Evolutionary conservation across 2,888 invertebrate genomes (phyloP).

Genomic region (Gymnoscelis rufifasciata): DNA sequence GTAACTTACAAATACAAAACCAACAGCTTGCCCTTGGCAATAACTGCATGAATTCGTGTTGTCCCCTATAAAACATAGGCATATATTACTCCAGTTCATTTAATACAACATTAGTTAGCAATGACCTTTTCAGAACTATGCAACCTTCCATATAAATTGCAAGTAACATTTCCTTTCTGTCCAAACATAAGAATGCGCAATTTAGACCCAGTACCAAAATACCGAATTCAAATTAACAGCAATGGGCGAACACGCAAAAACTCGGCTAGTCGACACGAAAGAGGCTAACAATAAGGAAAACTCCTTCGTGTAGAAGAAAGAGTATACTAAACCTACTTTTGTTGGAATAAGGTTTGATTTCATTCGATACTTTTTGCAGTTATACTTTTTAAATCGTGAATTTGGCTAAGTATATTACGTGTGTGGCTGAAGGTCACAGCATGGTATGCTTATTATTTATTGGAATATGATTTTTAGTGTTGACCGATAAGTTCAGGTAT

Average conservation of each 20-base stretch:
- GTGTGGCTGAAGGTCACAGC: constrained; percentile 61
- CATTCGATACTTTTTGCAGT: constrained; percentile 12
- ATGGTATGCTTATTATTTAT: constrained; percentile 34
- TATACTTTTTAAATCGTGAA: constrained; percentile 42
- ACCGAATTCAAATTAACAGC: constrained; percentile 47
- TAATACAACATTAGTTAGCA: background rate
- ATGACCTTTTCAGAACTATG: constrained; percentile 4
- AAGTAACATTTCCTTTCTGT: constrained; percentile 14
- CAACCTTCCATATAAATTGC: constrained; percentile 7
- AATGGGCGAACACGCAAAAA: constrained; percentile 56
- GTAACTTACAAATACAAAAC: no score
- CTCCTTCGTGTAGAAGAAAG: constrained; percentile 17
- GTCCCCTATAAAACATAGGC: no score
- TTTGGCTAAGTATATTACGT: constrained; percentile 44
- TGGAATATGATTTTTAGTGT: constrained; percentile 25
- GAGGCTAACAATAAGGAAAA: constrained; percentile 40
- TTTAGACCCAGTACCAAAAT: constrained; percentile 31
- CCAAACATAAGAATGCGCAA: constrained; percentile 17
- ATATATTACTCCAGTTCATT: no score
- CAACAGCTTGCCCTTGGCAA: no score
- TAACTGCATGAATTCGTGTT: no score
- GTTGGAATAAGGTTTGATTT: constrained; percentile 2
- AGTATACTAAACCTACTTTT: background rate
- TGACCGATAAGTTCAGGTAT: constrained; percentile 20
- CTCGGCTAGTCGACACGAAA: constrained; percentile 40